Evolutionary conservation across 2,797 vertebrate species (phyloP).

Genomic region (Phrynocephalus vlangalii): DNA sequence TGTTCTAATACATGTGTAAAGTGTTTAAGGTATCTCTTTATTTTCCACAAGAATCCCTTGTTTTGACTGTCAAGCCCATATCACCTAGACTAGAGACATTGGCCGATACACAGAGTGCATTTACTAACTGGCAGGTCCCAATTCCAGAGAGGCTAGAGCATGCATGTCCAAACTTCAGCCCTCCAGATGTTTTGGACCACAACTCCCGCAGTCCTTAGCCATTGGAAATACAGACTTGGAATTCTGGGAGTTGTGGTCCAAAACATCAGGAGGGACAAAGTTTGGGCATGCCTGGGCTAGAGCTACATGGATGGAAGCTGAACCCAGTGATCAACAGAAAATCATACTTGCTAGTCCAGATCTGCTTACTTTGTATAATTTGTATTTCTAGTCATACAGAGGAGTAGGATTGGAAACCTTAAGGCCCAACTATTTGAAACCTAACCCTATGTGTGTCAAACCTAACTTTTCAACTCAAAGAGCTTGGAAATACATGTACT

Average conservation of each 20-base stretch:
- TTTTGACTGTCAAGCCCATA: not conserved
- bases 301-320: not conserved
- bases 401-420: not conserved
- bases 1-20: not conserved
- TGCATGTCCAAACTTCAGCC: no score
- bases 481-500: not conserved
- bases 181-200: no score
- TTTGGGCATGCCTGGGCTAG: no score
- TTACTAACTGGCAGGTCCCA: not conserved
- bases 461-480: not conserved
- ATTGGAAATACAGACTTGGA: no score
- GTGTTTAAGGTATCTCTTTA: not conserved
- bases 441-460: not conserved
- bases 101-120: rapidly evolving
- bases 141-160: rapidly evolving
- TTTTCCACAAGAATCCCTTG: not conserved
- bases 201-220: no score
- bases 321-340: not conserved
- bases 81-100: not conserved
- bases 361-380: slow-evolving; percentile 1
- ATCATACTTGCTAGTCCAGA: not conserved
- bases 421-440: not conserved
- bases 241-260: no score
- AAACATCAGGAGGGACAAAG: no score
- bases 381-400: not conserved